These are phyloP conservation scores for Tenthredo distinguenda DNA, from an alignment of 2,888 invertebrate species.

Conservation along the genomic window DNA sequence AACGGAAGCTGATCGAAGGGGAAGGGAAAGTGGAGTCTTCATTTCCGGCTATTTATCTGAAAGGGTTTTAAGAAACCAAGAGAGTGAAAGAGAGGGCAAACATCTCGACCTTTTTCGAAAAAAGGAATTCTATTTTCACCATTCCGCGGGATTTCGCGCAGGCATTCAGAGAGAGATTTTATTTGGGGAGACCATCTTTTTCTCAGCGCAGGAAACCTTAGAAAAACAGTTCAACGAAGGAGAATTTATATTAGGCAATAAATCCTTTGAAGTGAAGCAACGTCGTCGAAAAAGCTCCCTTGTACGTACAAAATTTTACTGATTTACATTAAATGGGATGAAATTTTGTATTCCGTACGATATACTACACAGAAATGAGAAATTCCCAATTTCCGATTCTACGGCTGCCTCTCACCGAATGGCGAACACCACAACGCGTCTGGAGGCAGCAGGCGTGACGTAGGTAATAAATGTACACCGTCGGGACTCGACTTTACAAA, in stretches of 20 bases:
- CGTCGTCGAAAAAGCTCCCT: slow-evolving; percentile 19
- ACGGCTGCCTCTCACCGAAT: neutral
- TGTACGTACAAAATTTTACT: slow-evolving; percentile 29
- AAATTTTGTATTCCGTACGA: slow-evolving; percentile 44
- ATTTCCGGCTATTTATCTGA: slow-evolving; percentile 50
- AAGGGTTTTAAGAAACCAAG: slow-evolving; percentile 30
- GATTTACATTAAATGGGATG: slow-evolving; percentile 39
- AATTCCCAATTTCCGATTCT: slow-evolving; percentile 42
- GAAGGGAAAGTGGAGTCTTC: slow-evolving; percentile 14
- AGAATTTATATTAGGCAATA: slow-evolving; percentile 44
- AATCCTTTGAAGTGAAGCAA: slow-evolving; percentile 36
- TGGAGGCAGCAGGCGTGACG: slow-evolving; percentile 20
- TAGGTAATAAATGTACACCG: slow-evolving; percentile 15
- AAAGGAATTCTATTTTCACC: neutral
- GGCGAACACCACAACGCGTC: slow-evolving; percentile 1
- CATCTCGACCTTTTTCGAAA: slow-evolving; percentile 27
- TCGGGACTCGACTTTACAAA: slow-evolving; percentile 17
- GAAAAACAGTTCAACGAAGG: slow-evolving; percentile 30
- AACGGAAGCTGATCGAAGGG: slow-evolving; percentile 38
- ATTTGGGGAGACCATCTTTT: slow-evolving; percentile 24
- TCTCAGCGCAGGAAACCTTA: neutral
- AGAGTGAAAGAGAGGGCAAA: slow-evolving; percentile 35
- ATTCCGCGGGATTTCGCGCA: neutral
- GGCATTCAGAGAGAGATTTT: slow-evolving; percentile 14
- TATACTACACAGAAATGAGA: slow-evolving; percentile 30